Percentiles rank a stretch among this genome's conserved stretches.
phyloP scores from a whole-genome alignment of 2,113 vertebrate genomes.

The Hydrolagus affinis region DNA sequence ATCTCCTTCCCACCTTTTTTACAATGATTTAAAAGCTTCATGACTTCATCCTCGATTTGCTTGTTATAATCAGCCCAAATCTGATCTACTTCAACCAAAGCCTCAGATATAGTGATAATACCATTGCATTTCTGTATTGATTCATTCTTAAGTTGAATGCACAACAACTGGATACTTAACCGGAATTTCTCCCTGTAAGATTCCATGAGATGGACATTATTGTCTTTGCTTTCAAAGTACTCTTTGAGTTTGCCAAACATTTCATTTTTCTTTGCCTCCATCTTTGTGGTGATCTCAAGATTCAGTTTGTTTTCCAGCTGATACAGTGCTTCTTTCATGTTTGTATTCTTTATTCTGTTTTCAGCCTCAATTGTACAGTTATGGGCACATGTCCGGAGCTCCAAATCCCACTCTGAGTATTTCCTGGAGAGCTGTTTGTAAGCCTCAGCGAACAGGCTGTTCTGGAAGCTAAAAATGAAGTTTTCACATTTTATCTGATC shows the following conservation, averaged over 20 bases:
- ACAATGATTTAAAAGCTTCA: slow-evolving; percentile 42
- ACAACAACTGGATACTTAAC: slow-evolving; percentile 42
- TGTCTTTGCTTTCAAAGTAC: slow-evolving; percentile 42
- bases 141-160: slow-evolving; percentile 37
- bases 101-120: slow-evolving; percentile 42
- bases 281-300: slow-evolving; percentile 40
- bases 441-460: slow-evolving; percentile 20
- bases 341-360: slow-evolving; percentile 39
- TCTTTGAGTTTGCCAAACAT: slow-evolving; percentile 8
- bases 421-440: slow-evolving; percentile 37
- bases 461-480: no score
- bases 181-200: slow-evolving; percentile 46
- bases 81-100: slow-evolving; percentile 40
- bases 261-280: slow-evolving; percentile 35
- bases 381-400: slow-evolving; percentile 44
- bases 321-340: background rate
- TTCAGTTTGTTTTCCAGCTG: slow-evolving; percentile 35
- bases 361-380: slow-evolving; percentile 42
- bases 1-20: slow-evolving; percentile 40
- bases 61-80: slow-evolving; percentile 43
- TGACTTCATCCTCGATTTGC: slow-evolving; percentile 46
- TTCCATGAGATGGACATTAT: slow-evolving; percentile 43
- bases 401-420: slow-evolving; percentile 43
- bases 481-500: no score
- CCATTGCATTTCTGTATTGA: slow-evolving; percentile 40